Conservation (phyloP, 2,888 invertebrate species). For the Netelia fuscicornis region DNA sequence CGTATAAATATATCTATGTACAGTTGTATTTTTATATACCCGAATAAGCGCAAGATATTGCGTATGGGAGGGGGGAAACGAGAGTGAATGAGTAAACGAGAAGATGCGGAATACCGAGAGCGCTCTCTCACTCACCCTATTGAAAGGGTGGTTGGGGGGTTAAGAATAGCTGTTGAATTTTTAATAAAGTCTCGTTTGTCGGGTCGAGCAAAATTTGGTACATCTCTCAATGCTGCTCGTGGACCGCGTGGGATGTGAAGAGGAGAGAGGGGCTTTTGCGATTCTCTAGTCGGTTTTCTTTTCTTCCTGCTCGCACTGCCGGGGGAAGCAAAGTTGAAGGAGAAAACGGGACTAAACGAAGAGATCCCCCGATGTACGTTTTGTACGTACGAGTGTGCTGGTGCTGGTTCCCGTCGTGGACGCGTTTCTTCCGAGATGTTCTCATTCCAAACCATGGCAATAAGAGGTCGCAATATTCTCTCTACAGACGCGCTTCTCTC, state of each 20-base stretch:
- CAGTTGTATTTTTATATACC: not conserved
- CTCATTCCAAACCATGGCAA: slow-evolving; percentile 57
- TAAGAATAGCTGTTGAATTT: slow-evolving; percentile 66
- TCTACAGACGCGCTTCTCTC: not conserved
- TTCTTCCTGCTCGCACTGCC: not conserved
- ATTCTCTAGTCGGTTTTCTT: too few relatives aligned
- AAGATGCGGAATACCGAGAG: slow-evolving; percentile 13
- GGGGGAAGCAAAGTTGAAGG: slow-evolving; percentile 31
- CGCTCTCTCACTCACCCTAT: not conserved
- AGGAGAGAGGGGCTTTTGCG: not conserved
- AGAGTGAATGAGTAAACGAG: slow-evolving; percentile 38
- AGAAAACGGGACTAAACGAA: slow-evolving; percentile 42
- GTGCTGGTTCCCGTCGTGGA: not conserved
- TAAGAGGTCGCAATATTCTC: slow-evolving; percentile 65
- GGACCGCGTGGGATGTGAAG: slow-evolving; percentile 18
- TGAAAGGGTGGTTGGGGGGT: not conserved
- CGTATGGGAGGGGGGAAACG: not conserved
- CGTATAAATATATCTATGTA: slow-evolving; percentile 1
- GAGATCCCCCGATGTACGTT: not conserved
- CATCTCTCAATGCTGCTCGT: slow-evolving; percentile 58
- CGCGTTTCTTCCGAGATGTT: slow-evolving; percentile 40
- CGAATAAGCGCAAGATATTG: not conserved
- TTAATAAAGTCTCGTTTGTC: slow-evolving; percentile 69
- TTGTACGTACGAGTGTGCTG: not conserved
- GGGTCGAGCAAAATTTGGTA: slow-evolving; percentile 64